Evolutionary conservation across 1,140 invertebrate species (phyloP).

Genomic region (Drosophila orena): DNA sequence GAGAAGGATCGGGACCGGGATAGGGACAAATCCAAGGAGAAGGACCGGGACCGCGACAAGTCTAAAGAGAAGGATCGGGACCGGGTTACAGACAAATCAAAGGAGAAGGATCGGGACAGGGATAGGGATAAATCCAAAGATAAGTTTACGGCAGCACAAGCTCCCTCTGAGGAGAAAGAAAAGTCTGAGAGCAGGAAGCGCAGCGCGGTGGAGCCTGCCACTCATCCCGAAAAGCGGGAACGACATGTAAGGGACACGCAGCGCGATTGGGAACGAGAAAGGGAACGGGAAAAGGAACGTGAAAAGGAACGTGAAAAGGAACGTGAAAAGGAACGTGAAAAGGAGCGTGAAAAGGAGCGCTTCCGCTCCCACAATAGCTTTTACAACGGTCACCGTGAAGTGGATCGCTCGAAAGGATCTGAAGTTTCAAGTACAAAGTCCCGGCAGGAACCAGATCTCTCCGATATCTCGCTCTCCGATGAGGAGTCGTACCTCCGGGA

Average conservation of each 20-base stretch:
- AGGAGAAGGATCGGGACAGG: slow-evolving; percentile 32
- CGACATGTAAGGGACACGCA: slow-evolving; percentile 13
- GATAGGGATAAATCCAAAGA: slow-evolving; percentile 50
- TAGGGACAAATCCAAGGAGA: slow-evolving; percentile 21
- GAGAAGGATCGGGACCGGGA: slow-evolving; percentile 33
- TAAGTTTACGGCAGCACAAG: slow-evolving; percentile 3
- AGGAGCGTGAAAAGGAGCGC: slow-evolving; percentile 32
- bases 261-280: slow-evolving; percentile 10
- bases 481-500: slow-evolving; percentile 85
- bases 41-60: too few species aligned
- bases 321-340: slow-evolving; percentile 1
- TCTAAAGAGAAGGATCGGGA: too few species aligned
- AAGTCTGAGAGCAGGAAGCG: slow-evolving; percentile 47
- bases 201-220: not conserved
- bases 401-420: slow-evolving; percentile 21
- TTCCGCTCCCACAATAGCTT: slow-evolving; percentile 66
- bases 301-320: slow-evolving; percentile 6
- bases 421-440: slow-evolving; percentile 18
- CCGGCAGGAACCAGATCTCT: slow-evolving; percentile 69
- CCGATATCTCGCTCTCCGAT: slow-evolving; percentile 86
- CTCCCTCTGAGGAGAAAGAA: slow-evolving; percentile 20
- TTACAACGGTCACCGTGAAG: slow-evolving; percentile 60
- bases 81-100: not conserved
- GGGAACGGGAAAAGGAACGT: slow-evolving; percentile 12
- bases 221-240: slow-evolving; percentile 35